A percentile compares a stretch with the other conserved stretches of the same genome.
These are phyloP conservation scores for Terrapene triunguis DNA, from an alignment of 2,113 vertebrate genomes.

Conservation along the genomic window DNA sequence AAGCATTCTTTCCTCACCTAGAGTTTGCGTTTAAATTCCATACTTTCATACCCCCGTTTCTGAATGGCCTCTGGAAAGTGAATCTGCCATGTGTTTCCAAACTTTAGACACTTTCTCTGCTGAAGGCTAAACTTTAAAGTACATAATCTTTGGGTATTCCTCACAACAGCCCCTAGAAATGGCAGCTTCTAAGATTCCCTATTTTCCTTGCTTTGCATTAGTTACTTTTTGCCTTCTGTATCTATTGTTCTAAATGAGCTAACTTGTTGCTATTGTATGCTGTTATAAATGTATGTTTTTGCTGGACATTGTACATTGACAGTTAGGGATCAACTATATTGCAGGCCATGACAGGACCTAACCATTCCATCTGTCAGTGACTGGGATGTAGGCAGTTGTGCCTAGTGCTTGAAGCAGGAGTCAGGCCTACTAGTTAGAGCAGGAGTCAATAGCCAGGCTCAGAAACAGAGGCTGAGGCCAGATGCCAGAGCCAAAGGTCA, in stretches of 20 bases:
- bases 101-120: not conserved
- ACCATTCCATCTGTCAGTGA: not conserved
- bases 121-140: not conserved
- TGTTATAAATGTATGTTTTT: not conserved
- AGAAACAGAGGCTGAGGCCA: not conserved
- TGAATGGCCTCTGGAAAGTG: not conserved
- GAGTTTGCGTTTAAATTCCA: not conserved
- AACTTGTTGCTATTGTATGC: not conserved
- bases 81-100: not conserved
- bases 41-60: not conserved
- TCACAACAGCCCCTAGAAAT: not conserved
- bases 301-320: not conserved
- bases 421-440: not conserved
- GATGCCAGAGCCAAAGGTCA: not conserved
- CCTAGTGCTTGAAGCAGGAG: not conserved
- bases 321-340: constrained; percentile 9
- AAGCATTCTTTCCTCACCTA: not conserved
- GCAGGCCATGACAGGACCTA: constrained; percentile 10
- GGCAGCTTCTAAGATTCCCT: not conserved
- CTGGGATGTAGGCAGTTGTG: not conserved
- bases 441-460: not conserved
- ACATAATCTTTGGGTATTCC: not conserved
- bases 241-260: not conserved
- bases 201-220: constrained; percentile 25
- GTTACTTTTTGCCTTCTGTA: not conserved